phyloP scores from a whole-genome alignment of 2,888 invertebrate species.

The Parochlus steinenii region DNA sequence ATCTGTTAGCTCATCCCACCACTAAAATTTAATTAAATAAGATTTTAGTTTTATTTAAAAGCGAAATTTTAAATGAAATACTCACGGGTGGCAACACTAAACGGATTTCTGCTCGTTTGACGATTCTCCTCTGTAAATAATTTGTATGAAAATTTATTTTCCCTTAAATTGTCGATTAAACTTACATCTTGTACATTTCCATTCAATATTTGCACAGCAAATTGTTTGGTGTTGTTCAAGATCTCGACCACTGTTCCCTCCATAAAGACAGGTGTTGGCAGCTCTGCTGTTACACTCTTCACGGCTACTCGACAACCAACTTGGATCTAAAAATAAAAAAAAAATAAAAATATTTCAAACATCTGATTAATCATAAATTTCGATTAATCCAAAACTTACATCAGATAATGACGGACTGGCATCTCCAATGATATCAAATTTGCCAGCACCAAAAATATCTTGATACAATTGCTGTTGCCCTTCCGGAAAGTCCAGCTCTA shows the following conservation, averaged over 20 bases:
- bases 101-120: constrained; percentile 79
- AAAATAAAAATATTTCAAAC: constrained; percentile 5
- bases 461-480: constrained; percentile 50
- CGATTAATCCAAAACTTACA: constrained; percentile 31
- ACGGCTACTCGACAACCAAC: constrained; percentile 71
- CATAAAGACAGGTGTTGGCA: constrained; percentile 58
- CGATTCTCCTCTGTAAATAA: constrained; percentile 30
- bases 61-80: too few species aligned
- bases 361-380: background rate
- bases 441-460: constrained; percentile 63
- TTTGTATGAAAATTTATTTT: background rate
- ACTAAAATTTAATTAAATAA: too few species aligned
- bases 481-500: constrained; percentile 66
- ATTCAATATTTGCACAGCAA: constrained; percentile 43
- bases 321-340: constrained; percentile 39
- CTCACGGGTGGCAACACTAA: constrained; percentile 84
- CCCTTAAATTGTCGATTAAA: background rate
- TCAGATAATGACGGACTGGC: constrained; percentile 76
- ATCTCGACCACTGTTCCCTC: constrained; percentile 66
- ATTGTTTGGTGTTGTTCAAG: constrained; percentile 46
- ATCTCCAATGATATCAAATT: constrained; percentile 81
- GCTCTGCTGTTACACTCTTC: constrained; percentile 42
- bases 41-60: too few species aligned
- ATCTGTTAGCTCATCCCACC: constrained; percentile 89
- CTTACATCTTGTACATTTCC: constrained; percentile 26